Evolutionary conservation across 1,140 invertebrate species (phyloP).

Genomic region (Dufourea novaeangliae): DNA sequence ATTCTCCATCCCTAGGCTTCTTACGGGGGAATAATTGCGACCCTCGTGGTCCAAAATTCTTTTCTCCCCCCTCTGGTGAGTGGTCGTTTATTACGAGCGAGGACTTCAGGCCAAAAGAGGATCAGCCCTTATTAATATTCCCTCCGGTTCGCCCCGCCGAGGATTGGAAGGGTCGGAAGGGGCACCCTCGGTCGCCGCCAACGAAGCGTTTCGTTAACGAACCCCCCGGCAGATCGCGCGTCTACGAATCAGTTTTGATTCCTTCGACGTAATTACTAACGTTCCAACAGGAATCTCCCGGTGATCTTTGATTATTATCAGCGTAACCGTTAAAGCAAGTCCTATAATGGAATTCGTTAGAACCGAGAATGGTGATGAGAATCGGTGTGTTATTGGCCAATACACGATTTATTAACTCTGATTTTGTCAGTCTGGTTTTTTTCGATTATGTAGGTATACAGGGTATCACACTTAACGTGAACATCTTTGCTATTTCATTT

Average conservation of each 20-base stretch:
- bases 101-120: constrained; percentile 12
- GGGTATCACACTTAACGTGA: too few species aligned
- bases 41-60: neutral
- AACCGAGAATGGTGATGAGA: neutral
- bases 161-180: constrained; percentile 33
- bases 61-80: constrained; percentile 11
- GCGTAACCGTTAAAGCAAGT: neutral
- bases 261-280: neutral
- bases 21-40: neutral
- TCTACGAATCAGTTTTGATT: constrained; percentile 7
- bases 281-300: neutral
- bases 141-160: constrained; percentile 20
- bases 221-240: neutral
- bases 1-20: too few species aligned
- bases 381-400: too few species aligned
- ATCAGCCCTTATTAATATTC: constrained; percentile 62
- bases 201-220: constrained; percentile 33
- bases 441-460: too few species aligned
- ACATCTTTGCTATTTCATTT: too few species aligned
- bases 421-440: too few species aligned
- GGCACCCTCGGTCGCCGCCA: constrained; percentile 11
- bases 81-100: constrained; percentile 50
- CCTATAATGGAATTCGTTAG: neutral
- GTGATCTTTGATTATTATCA: neutral
- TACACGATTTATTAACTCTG: too few species aligned